Conservation (phyloP, 2,113 vertebrate genomes). For the Grallaria varia region DNA sequence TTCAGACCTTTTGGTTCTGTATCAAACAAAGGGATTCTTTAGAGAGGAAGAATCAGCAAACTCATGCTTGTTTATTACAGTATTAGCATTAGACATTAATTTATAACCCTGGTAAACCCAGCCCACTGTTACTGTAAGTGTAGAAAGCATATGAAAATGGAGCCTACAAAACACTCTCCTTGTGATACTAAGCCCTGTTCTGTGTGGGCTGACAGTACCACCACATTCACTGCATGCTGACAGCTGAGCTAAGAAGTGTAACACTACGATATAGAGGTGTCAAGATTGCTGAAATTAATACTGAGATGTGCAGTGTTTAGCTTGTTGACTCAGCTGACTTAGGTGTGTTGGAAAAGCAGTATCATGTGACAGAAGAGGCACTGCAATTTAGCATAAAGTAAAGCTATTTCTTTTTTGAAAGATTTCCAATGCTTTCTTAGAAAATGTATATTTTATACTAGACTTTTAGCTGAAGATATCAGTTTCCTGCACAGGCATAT, state of each 20-base stretch:
- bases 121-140: not conserved
- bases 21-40: not conserved
- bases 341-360: not conserved
- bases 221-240: conserved; percentile 21
- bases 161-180: not conserved
- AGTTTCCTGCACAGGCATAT: not conserved
- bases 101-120: not conserved
- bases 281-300: conserved; percentile 41
- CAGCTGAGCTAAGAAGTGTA: conserved; percentile 39
- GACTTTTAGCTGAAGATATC: conserved; percentile 4
- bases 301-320: not conserved
- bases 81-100: conserved; percentile 18
- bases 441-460: conserved; percentile 2
- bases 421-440: not conserved
- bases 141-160: not conserved
- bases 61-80: not conserved
- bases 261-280: conserved; percentile 36
- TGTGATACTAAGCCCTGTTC: not conserved
- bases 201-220: conserved; percentile 31
- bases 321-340: conserved; percentile 46
- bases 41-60: not conserved
- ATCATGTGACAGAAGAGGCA: not conserved
- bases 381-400: conserved; percentile 3
- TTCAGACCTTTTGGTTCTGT: not conserved
- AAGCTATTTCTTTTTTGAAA: not conserved